Conservation (phyloP, 2,113 vertebrate genomes). For the Neotragus pygmaeus region DNA sequence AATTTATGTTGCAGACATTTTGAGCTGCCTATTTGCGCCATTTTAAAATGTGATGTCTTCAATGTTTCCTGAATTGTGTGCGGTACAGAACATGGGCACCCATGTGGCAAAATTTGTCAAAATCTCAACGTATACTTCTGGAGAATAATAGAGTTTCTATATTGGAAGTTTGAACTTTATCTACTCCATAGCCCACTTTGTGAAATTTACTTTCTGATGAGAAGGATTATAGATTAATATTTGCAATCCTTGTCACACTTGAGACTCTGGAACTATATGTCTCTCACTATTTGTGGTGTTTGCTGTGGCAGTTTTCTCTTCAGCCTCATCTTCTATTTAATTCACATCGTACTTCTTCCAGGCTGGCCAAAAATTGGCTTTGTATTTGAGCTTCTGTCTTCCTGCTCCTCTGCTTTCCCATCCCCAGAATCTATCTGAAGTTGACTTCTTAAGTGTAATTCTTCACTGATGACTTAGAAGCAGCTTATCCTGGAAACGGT, state of each 20-base stretch:
- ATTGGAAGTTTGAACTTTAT: conserved; percentile 42
- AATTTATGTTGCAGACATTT: conserved; percentile 76
- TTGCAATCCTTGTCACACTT: background rate
- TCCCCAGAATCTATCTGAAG: background rate
- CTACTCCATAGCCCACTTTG: background rate
- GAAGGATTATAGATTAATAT: background rate
- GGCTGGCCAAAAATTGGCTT: conserved; percentile 6
- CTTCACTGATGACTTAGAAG: conserved; percentile 35
- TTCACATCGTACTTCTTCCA: conserved; percentile 4
- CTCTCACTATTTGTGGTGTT: background rate
- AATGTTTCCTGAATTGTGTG: conserved; percentile 66
- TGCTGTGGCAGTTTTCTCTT: background rate
- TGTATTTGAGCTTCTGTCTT: conserved; percentile 12
- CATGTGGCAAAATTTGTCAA: conserved; percentile 65
- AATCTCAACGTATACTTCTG: conserved; percentile 58
- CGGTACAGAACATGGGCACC: conserved; percentile 62
- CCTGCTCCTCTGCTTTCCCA: background rate
- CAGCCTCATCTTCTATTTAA: background rate
- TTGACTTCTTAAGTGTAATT: conserved; percentile 43
- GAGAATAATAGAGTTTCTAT: conserved; percentile 48
- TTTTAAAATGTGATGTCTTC: conserved; percentile 74
- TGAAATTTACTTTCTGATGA: conserved; percentile 49
- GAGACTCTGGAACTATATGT: background rate
- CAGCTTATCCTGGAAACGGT: background rate
- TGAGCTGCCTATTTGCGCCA: conserved; percentile 74